Evolutionary conservation across 2,888 invertebrate genomes (phyloP).

Genomic region (Carterocephalus palaemon): DNA sequence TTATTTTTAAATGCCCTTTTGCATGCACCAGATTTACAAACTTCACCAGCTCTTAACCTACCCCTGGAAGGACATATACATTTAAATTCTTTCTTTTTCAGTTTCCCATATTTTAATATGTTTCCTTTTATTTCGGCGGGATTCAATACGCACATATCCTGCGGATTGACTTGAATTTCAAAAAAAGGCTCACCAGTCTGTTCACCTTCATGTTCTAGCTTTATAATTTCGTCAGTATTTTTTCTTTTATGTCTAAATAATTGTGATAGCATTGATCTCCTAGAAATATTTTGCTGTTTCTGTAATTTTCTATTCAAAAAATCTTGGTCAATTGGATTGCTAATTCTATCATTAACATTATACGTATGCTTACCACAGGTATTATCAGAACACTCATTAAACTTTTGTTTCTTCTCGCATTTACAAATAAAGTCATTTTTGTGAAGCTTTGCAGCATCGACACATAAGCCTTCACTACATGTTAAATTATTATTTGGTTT

Average conservation of each 20-base stretch:
- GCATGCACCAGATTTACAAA: slow-evolving; percentile 35
- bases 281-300: no score
- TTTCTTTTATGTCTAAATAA: no score
- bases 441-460: not conserved
- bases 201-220: slow-evolving; percentile 25
- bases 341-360: not conserved
- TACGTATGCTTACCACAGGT: not conserved
- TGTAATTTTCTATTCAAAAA: not conserved
- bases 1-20: slow-evolving; percentile 34
- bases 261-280: no score
- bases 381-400: slow-evolving; percentile 2
- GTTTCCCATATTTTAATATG: slow-evolving; percentile 33
- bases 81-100: slow-evolving; percentile 26
- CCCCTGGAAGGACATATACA: slow-evolving; percentile 40
- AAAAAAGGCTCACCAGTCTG: slow-evolving; percentile 37
- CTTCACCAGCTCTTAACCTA: slow-evolving; percentile 23
- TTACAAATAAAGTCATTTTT: slow-evolving; percentile 4
- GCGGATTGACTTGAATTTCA: slow-evolving; percentile 41
- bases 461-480: not conserved
- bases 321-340: not conserved
- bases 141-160: slow-evolving; percentile 39
- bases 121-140: slow-evolving; percentile 38
- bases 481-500: not conserved
- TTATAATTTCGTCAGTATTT: not conserved
- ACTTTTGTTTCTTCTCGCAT: not conserved